Conservation (phyloP, 2,797 vertebrate species). For the Oryzias dopingdopingensis region DNA sequence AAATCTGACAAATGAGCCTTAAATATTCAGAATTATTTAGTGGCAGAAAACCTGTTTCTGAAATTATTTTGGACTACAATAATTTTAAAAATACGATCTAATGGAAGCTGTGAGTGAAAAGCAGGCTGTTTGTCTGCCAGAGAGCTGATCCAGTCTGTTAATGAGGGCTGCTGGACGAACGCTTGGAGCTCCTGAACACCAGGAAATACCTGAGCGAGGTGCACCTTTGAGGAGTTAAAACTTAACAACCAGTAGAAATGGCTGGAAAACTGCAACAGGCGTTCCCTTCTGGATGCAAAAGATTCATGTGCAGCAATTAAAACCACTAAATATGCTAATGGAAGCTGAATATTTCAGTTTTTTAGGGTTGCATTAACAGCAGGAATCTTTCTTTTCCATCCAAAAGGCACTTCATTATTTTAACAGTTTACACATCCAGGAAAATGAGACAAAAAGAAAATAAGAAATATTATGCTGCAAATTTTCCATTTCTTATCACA, state of each 20-base stretch:
- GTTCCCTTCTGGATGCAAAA: slow-evolving; percentile 21
- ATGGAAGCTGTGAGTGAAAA: slow-evolving; percentile 57
- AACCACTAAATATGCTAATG: slow-evolving; percentile 55
- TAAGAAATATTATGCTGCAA: too few species aligned
- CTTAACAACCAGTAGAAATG: slow-evolving; percentile 57
- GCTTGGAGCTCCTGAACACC: slow-evolving; percentile 54
- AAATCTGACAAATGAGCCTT: slow-evolving; percentile 36
- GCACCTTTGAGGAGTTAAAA: slow-evolving; percentile 61
- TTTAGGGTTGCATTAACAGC: slow-evolving; percentile 50
- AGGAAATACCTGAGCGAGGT: slow-evolving; percentile 71
- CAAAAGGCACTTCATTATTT: too few species aligned
- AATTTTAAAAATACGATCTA: slow-evolving; percentile 34
- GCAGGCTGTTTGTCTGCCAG: slow-evolving; percentile 65
- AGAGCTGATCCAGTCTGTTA: slow-evolving; percentile 58
- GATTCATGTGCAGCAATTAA: slow-evolving; percentile 60
- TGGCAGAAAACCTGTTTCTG: slow-evolving; percentile 18
- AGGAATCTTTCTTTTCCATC: slow-evolving; percentile 63
- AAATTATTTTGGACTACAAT: slow-evolving; percentile 50
- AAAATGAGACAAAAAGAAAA: too few species aligned
- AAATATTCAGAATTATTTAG: not conserved
- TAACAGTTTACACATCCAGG: too few species aligned
- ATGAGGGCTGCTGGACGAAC: slow-evolving; percentile 48
- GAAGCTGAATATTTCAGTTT: slow-evolving; percentile 58
- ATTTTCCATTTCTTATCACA: too few species aligned
- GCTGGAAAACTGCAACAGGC: slow-evolving; percentile 45